Base-by-base conservation (phyloP, 53 echinoderm and acorn worm species). In the Pentamera pediparva region DNA sequence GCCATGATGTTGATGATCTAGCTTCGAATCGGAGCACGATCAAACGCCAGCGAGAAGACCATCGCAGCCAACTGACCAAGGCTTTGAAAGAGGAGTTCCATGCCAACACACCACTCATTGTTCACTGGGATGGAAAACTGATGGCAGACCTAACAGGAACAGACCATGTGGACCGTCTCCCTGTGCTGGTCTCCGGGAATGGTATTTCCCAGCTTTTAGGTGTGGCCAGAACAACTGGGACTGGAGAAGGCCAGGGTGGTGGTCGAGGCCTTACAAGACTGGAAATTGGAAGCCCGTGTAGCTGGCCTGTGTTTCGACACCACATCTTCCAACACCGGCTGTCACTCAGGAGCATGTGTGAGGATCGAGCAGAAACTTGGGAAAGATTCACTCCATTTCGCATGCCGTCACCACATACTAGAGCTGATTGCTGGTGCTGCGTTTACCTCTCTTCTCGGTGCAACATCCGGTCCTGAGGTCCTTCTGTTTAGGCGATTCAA, bases 41-140 rank as follows among this genome's bases (percentile, higher is more conserved):
- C 6, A 56, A 56, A 56, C 56, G 56, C 17, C 56, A 56, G 27
- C 7, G 56, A 6, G 56, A 56, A 56, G 24, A 56, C n/a, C 56
- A 56, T 56, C 56, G 56, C 27, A 17, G 56, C 27, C 24, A 56
- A 56, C 21, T 22, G 56, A 28, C 56, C 7, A 56, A 56, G 27
- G 56, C 56, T 24, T 56, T 56, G 27, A 56, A 56, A 15, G 56
- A 56, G 56, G 56, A 56, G 56, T 56, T 56, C 17, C 56, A 56
- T 9, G 56, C 56, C 56, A 56, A 56, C 17, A 28, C 27, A 56
- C 56, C 56, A 56, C 56, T 56, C 17, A 28, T 56, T 9, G 56
- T 56, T 56, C 56, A 56, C 56, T 56, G 56, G 56, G 56, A 56
- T 56, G 56, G 56, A 56, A 56, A 56, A 56, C 56, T 56, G 6